Evolutionary conservation across 2,113 vertebrate genomes (phyloP), one percentile per base, ranked within the genome.

Genomic region (Mastomys natalensis): DNA sequence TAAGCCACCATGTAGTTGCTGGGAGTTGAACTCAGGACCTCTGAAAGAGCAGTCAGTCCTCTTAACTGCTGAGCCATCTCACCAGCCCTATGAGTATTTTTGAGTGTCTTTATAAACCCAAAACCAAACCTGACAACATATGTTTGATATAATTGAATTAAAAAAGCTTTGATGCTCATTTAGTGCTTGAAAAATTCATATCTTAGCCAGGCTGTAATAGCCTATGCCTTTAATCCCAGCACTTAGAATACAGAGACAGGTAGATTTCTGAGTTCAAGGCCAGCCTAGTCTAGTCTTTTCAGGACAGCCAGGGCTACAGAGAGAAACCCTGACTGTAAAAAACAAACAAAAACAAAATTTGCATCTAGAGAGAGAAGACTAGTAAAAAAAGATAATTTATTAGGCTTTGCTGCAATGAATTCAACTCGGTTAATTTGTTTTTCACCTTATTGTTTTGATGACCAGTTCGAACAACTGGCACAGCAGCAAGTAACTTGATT

Each of bases 401-500:
- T 94, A 58, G 55, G 8, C 11, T 90, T 34, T 70, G 48, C 85
- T 95, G 4, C 94, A 85, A 91, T 92, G 86, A 95, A 90, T 93
- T 80, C 13, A 93, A 60, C 70, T 82, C 40, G 90, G 11, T 70
- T 96, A 16, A 55, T 84, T 64, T 95, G 45, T 72, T 84, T 48
- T 70, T 87, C 12, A 66, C 68, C 26, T 96, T 2, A 60, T 34
- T 92, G 70, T 96, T 72, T 90, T 95, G 45, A 19, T 97, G 9
- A 1, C 93, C 93, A 99, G 99, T 98, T 82, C 98, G 98, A 77
- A 97, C 98, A 92, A 96, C 99, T 58, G 97, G 99, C 24, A 99
- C 99, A 94, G 98, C 99, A 70, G 98, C 99, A 74, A 99, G 98
- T 98, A 99, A 99, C 98, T 97, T 99, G 80, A 98, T 99, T 97